Conservation (phyloP, 2,888 invertebrate species). For the Ectemnius lituratus region DNA sequence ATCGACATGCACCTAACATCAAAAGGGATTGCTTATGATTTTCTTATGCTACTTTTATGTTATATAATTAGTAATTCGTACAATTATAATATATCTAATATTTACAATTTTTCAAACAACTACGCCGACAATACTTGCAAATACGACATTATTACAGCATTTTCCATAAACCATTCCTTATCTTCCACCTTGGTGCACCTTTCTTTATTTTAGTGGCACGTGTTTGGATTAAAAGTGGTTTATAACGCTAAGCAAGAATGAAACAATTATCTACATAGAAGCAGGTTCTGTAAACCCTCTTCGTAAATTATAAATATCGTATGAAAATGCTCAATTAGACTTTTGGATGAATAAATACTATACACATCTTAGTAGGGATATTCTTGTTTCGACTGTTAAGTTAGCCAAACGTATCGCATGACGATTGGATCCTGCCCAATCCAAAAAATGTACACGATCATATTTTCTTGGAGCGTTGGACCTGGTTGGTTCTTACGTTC, state of each 20-base stretch:
- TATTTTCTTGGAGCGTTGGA: slow-evolving; percentile 1
- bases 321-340: slow-evolving; percentile 58
- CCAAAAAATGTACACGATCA: slow-evolving; percentile 42
- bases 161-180: slow-evolving; percentile 29
- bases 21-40: slow-evolving; percentile 62
- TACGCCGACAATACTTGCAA: slow-evolving; percentile 49
- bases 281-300: slow-evolving; percentile 15
- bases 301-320: slow-evolving; percentile 63
- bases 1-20: slow-evolving; percentile 69
- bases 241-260: slow-evolving; percentile 25
- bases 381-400: slow-evolving; percentile 24
- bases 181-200: not conserved
- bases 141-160: slow-evolving; percentile 36
- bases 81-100: slow-evolving; percentile 49
- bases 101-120: slow-evolving; percentile 54
- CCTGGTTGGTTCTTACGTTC: slow-evolving; percentile 2
- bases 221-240: slow-evolving; percentile 16
- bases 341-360: slow-evolving; percentile 73
- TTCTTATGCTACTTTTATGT: slow-evolving; percentile 49
- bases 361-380: slow-evolving; percentile 56
- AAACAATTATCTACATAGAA: slow-evolving; percentile 56
- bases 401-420: slow-evolving; percentile 14
- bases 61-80: slow-evolving; percentile 52
- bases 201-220: not conserved
- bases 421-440: slow-evolving; percentile 74